Percentiles rank a stretch among this genome's conserved stretches.
Conservation (phyloP, 2,888 invertebrate genomes). For the Parelbella ahira region DNA sequence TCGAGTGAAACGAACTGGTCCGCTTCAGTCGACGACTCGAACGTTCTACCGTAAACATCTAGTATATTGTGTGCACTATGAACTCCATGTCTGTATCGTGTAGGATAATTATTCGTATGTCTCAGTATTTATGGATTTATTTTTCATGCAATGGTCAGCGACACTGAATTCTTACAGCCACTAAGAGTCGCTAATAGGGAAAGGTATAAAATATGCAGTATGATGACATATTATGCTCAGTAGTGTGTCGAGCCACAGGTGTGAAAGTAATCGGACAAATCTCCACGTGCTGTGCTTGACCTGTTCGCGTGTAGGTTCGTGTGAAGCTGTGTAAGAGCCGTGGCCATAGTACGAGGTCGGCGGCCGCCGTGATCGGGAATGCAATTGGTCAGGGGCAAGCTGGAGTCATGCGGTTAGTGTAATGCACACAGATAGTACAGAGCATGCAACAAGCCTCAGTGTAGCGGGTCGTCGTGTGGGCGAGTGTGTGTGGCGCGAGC, state of each 20-base stretch:
- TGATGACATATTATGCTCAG: conserved; percentile 68
- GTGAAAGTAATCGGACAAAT: conserved; percentile 50
- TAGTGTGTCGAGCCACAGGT: conserved; percentile 63
- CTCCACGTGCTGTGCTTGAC: conserved; percentile 67
- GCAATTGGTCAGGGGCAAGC: conserved; percentile 73
- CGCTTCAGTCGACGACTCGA: conserved; percentile 48
- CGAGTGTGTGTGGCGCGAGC: conserved; percentile 74
- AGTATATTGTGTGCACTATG: conserved; percentile 58
- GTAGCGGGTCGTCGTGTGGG: conserved; percentile 46
- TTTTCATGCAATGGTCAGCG: conserved; percentile 72
- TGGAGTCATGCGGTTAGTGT: conserved; percentile 70
- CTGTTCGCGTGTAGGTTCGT: conserved; percentile 75
- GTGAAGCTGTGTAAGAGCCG: conserved; percentile 71
- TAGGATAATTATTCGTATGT: conserved; percentile 48
- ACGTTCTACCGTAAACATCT: conserved; percentile 56
- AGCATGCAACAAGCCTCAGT: conserved; percentile 73
- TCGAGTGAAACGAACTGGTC: conserved; percentile 40
- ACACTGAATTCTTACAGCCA: conserved; percentile 66
- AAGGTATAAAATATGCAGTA: conserved; percentile 80
- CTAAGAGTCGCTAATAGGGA: conserved; percentile 74
- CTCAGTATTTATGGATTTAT: conserved; percentile 53
- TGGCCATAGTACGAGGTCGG: conserved; percentile 50
- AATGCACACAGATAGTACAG: conserved; percentile 62
- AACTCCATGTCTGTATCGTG: conserved; percentile 57
- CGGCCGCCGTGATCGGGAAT: conserved; percentile 77